Base-by-base conservation (phyloP, 2,113 vertebrate species). In the Lasiurus borealis region DNA sequence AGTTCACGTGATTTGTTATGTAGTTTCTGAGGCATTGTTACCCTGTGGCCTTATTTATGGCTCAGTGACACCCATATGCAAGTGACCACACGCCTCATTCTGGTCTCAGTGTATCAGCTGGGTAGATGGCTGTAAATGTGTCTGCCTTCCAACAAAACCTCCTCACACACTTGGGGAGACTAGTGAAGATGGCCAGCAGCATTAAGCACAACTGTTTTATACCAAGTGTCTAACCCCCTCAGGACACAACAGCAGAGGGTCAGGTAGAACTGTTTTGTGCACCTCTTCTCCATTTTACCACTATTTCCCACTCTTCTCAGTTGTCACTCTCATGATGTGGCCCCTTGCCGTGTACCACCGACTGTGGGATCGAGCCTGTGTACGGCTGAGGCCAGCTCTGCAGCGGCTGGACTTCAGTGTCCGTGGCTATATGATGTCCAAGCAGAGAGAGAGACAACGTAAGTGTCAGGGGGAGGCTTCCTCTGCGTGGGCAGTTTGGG, bases 341-440 rank as follows among this genome's bases (percentile, higher is more conserved):
- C 99, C 99, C 44, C 98, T 99, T 12, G 98, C 98, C 34, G 97
- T 99, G 87, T 99, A 99, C 97, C 98, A 99, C 98, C 98, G 98
- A 54, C 90, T 99, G 93, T 99, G 99, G 85, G 99, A 99, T 94
- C 98, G 98, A 93, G 69, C 98, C 71, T 99, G 94, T n/a, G 83
- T 98, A 93, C 98, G 98, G 96, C 98, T 99, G 98, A 99, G 99
- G 97, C 99, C 99, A 10, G 98, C 98, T 97, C 98, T 99, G 98
- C 99, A 98, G 99, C 98, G 99, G 92, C 98, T 99, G 97, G 99
- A 99, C 96, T 99, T 99, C 98, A 99, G 99, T 12, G 97, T 98
- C 64, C 98, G 97, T 40, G 99, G 99, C 95, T 99, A 99, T 98
- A 98, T 99, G 99, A 99, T 98, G 98, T 98, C 99, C 46, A 99